Base-by-base conservation (phyloP, 37 sponge, comb jelly and placozoan species). In the Aphrocallistes beatrix region DNA sequence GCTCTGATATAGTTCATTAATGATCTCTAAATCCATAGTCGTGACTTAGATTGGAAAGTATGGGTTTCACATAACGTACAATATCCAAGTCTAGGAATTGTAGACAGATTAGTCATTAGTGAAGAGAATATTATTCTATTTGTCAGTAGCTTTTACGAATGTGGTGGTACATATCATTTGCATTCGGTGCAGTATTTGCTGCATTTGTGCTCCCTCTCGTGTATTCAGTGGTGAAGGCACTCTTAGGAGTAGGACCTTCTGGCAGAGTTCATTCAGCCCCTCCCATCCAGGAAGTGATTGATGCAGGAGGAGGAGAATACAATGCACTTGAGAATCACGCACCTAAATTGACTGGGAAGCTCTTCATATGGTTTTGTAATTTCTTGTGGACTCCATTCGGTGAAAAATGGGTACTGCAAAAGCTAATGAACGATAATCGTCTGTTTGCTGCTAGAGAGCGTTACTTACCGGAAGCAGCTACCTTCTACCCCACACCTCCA, bases 391-490 rank as follows among this genome's bases (percentile, higher is more conserved):
- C 92, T 0, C 85, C 83, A 1, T 82, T 94, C 82, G 94, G 90
- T 0, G 37, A 50, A 21, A 36, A 16, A 36, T 10, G 90, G 23
- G 1, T 94, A 0, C 25, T 81, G 0, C 86, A 82, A 0, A 38
- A 47, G 0, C 0, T 90, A 17, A 36, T 48, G 42, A 81, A 38
- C 23, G 39, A 82, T 9, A 87, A 50, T 28, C 82, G 84, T n/a
- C 23, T 90, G 39, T 40, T 83, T 38, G 36, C 37, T 19, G 38
- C 91, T 48, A 38, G 34, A 1, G 89, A 84, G 0, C 39, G 85
- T 0, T 88, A 81, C 81, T 51, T 94, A 0, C 92, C 94, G 3
- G 94, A 94, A 37, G 13, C 23, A 0, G 90, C 92, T 19, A 91
- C 92, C 16, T 85, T 85, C 85, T 83, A 75, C 38, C 75, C 75